Base-by-base conservation (phyloP, 1,140 invertebrate species). In the Drosophila ironensis region DNA sequence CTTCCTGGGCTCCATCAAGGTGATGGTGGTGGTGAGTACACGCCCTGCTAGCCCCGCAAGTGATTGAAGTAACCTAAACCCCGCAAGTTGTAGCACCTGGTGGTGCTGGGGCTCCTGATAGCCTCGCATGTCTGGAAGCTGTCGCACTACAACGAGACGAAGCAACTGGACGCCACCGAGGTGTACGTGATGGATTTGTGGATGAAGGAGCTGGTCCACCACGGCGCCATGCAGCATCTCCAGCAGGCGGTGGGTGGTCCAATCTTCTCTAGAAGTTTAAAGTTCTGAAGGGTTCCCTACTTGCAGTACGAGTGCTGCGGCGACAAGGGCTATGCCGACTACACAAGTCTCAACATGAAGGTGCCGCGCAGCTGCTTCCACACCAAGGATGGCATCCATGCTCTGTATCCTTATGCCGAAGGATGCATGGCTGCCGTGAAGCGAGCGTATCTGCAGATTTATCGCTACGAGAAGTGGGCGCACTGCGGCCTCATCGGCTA, bases 221-320 rank as follows among this genome's bases (percentile, higher is more conserved):
- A 68, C 1, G 82, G 87, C n/a, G 64, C 80, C 25, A 89, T 89
- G 78, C 28, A 81, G 14, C 35, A 68, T 2, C 40, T 89, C 4
- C 78, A 89, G 45, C 68, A 67, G 4, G 57, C 46, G 50, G 87
- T 87, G 40, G 35, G 59, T 47, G 3, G 3, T 1, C 3, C 0
- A 20, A n/a, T 3, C 3, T 22, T 3, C n/a, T 20, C n/a, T 12
- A 2, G 12, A n/a, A 4, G 24, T 24, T 9, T 8, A 3, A 5
- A 7, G 5, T 22, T 7, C 0, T 3, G 7, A 19, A 3, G 6
- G 0, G 0, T 8, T 28, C 0, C 24, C 0, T n/a, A n/a, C 9
- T 9, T 28, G 0, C n/a, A 88, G 87, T 88, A 88, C 11, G 63
- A 84, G 37, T 88, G 87, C 53, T 88, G 87, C 14, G 87, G 87